Evolutionary conservation across 2,113 vertebrate species (phyloP), one percentile per base, ranked within the genome.

Genomic region (Oryzias woworae): DNA sequence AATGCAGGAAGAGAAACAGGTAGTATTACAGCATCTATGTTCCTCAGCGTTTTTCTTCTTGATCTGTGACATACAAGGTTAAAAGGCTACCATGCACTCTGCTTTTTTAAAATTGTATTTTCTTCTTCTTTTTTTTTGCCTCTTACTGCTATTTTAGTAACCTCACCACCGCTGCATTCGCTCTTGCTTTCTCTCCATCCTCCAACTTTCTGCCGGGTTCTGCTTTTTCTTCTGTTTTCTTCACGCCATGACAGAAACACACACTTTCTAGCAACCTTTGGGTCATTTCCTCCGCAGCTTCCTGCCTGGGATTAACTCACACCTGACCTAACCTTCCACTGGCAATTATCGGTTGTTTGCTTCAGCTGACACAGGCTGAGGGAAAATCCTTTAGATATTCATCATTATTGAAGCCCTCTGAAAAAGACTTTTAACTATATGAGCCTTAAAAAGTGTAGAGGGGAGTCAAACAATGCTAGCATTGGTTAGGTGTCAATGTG

Each of bases 1-100:
- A 62, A 66, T 44, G 45, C 24, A 48, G 64, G 49, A 55, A 68
- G 58, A 60, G 53, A 62, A 51, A 36, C 46, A 63, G 62, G 54
- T 49, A 8, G 58, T 61, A 23, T 66, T 72, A 52, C 62, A 65
- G 65, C 58, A 75, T 44, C 51, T 69, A 31, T 63, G 41, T 20
- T 28, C 54, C 70, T 52, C 55, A 75, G 59, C 26, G 28, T 63
- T 76, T 55, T 69, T 50, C 59, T 16, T 75, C 55, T 73, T 68
- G 47, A 79, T 72, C 57, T 76, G 83, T 90, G 82, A 87, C 84
- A 88, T 83, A 60, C 82, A 86, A 89, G 85, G 89, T 83, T 81
- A 85, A 89, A 89, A 83, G 77, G 73, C 79, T 78, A 60, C 81
- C 80, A 22, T 49, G 46, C 65, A 62, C 58, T 86, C 57, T 80